phyloP scores from a whole-genome alignment of 1,140 invertebrate species.

The Apis cerana region DNA sequence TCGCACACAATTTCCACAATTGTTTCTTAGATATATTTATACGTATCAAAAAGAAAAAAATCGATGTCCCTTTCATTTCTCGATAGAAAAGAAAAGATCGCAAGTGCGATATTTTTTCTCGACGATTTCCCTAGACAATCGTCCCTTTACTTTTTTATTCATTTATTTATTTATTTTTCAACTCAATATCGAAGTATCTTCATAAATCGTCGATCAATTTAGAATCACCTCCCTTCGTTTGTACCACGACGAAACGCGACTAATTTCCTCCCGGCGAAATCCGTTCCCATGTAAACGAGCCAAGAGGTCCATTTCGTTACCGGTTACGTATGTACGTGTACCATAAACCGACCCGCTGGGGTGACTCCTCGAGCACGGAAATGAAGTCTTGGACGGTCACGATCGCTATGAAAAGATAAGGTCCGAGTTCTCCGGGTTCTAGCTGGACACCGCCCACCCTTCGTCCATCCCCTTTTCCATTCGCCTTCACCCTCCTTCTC shows the following conservation, averaged over 20 bases:
- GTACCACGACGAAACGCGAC: background rate
- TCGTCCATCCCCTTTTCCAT: conserved; percentile 36
- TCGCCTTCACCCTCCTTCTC: conserved; percentile 1
- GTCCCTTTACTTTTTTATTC: background rate
- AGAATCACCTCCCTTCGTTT: too few relatives aligned
- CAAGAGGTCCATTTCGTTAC: conserved; percentile 73
- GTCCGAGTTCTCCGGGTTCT: conserved; percentile 64
- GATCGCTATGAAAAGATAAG: conserved; percentile 79
- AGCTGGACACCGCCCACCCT: conserved; percentile 59
- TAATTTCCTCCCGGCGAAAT: conserved; percentile 51
- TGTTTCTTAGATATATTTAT: too few relatives aligned
- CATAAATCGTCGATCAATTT: background rate
- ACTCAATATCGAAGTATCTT: too few relatives aligned
- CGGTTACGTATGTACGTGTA: conserved; percentile 57
- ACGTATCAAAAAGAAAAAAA: background rate
- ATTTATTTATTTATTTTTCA: too few relatives aligned
- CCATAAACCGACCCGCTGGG: conserved; percentile 72
- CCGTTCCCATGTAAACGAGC: conserved; percentile 77
- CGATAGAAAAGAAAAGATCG: background rate
- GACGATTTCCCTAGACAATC: background rate
- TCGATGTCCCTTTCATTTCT: background rate
- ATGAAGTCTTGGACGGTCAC: conserved; percentile 79
- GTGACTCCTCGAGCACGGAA: conserved; percentile 77
- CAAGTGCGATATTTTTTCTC: background rate
- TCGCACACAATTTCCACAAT: too few relatives aligned